These are phyloP conservation scores for Frankliniella intonsa DNA, from an alignment of 2,888 invertebrate species.

Conservation along the genomic window DNA sequence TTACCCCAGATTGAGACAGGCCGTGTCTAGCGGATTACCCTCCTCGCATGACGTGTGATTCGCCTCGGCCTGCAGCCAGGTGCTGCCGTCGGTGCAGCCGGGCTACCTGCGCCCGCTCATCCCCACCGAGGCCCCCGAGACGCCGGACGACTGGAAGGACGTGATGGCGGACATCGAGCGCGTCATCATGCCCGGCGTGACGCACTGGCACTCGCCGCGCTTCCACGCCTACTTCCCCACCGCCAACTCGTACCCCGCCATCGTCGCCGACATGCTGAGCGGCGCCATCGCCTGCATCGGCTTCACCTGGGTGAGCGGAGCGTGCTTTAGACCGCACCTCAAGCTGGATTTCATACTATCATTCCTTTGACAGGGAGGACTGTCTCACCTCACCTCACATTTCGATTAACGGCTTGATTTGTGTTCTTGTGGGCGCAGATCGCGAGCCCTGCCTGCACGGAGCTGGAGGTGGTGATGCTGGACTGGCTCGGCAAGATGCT, in stretches of 20 bases:
- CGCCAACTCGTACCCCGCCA: constrained; percentile 87
- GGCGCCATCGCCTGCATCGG: constrained; percentile 94
- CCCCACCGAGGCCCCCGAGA: constrained; percentile 53
- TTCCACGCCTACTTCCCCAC: constrained; percentile 96
- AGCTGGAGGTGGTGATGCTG: constrained; percentile 89
- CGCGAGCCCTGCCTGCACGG: constrained; percentile 92
- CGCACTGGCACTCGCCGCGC: constrained; percentile 94
- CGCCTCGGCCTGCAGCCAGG: constrained; percentile 44
- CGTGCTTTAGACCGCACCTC: constrained; percentile 34
- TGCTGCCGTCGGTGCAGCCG: constrained; percentile 56
- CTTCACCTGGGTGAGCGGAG: constrained; percentile 92
- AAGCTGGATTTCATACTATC: no score
- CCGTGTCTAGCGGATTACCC: no score
- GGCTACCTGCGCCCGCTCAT: constrained; percentile 56
- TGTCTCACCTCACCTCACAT: no score
- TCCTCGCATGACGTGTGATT: no score
- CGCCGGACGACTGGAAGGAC: constrained; percentile 54
- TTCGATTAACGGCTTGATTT: no score
- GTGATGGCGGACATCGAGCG: constrained; percentile 57
- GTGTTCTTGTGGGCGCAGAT: constrained; percentile 64
- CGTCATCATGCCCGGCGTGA: constrained; percentile 67
- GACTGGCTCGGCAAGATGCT: constrained; percentile 96
- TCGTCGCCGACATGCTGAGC: constrained; percentile 91
- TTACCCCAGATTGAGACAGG: no score
- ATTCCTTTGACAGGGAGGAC: no score